These are phyloP conservation scores for Huso huso DNA, from an alignment of 2,797 vertebrate genomes.

Conservation along the genomic window DNA sequence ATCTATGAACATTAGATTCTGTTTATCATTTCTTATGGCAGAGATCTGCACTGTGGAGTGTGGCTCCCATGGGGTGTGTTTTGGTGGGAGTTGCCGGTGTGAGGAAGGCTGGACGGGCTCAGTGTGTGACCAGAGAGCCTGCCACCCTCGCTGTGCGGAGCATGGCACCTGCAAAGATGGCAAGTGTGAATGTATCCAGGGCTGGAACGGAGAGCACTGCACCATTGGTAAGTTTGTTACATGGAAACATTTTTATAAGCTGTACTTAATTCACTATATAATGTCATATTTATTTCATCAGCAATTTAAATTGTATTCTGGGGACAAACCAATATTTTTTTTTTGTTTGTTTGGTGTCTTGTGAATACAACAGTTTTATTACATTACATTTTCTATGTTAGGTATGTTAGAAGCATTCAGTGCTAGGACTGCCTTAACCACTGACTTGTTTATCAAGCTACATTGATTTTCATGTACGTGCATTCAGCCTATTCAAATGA, in stretches of 20 bases:
- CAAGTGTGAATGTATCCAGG: slow-evolving; percentile 94
- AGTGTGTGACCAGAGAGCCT: slow-evolving; percentile 83
- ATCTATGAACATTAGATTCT: background rate
- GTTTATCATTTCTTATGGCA: slow-evolving; percentile 31
- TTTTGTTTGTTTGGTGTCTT: slow-evolving; percentile 9
- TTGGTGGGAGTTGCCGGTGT: slow-evolving; percentile 83
- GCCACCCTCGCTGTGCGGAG: slow-evolving; percentile 88
- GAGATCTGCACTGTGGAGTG: slow-evolving; percentile 87
- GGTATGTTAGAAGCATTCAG: slow-evolving; percentile 23
- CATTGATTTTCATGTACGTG: slow-evolving; percentile 36
- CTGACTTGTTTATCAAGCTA: slow-evolving; percentile 34
- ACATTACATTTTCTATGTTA: slow-evolving; percentile 24
- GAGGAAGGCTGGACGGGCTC: slow-evolving; percentile 90
- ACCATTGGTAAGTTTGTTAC: slow-evolving; percentile 80
- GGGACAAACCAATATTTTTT: too few species aligned
- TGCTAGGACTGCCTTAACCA: slow-evolving; percentile 25
- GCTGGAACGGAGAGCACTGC: slow-evolving; percentile 97
- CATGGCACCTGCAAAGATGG: slow-evolving; percentile 91
- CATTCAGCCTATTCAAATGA: slow-evolving; percentile 39
- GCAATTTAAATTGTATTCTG: too few species aligned
- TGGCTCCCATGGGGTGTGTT: slow-evolving; percentile 82
- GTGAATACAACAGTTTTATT: slow-evolving; percentile 19
- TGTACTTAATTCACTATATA: too few species aligned
- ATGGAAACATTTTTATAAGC: background rate
- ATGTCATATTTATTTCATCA: too few species aligned